phyloP scores from a whole-genome alignment of 2,797 vertebrate species.

The Eulemur rubriventer region DNA sequence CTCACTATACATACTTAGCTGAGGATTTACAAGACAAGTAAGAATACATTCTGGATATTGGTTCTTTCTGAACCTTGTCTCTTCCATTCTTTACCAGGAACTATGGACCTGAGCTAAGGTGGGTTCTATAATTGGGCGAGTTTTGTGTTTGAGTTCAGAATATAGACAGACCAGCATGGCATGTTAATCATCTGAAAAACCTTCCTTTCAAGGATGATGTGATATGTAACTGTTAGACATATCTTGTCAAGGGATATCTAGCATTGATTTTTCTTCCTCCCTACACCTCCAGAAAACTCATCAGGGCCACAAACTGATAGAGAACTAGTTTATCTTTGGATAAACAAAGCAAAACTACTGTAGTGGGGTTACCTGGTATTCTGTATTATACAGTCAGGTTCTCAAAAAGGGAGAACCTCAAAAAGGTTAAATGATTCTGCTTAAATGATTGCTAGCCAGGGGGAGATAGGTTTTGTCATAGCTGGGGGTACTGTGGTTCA shows the following conservation, averaged over 20 bases:
- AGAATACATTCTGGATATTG: conserved; percentile 26
- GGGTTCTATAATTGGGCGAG: conserved; percentile 21
- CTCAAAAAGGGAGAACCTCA: background rate
- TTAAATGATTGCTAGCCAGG: background rate
- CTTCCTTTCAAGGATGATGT: background rate
- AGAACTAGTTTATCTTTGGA: conserved; percentile 40
- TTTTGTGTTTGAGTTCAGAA: conserved; percentile 54
- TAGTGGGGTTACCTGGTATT: background rate
- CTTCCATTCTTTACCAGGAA: conserved; percentile 56
- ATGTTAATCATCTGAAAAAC: conserved; percentile 45
- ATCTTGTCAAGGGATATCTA: conserved; percentile 8
- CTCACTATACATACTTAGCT: conserved; percentile 9
- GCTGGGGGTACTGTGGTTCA: background rate
- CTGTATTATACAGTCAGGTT: background rate
- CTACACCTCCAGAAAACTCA: background rate
- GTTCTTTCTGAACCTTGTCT: conserved; percentile 45
- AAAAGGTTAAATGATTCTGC: background rate
- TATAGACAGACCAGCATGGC: conserved; percentile 28
- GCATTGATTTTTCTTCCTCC: background rate
- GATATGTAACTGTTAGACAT: background rate
- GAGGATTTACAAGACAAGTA: conserved; percentile 47
- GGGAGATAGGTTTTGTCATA: background rate
- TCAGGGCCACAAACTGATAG: background rate
- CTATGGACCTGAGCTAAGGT: conserved; percentile 42
- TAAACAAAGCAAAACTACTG: background rate